Conservation (phyloP, 2,113 vertebrate genomes). For the Takifugu bimaculatus region DNA sequence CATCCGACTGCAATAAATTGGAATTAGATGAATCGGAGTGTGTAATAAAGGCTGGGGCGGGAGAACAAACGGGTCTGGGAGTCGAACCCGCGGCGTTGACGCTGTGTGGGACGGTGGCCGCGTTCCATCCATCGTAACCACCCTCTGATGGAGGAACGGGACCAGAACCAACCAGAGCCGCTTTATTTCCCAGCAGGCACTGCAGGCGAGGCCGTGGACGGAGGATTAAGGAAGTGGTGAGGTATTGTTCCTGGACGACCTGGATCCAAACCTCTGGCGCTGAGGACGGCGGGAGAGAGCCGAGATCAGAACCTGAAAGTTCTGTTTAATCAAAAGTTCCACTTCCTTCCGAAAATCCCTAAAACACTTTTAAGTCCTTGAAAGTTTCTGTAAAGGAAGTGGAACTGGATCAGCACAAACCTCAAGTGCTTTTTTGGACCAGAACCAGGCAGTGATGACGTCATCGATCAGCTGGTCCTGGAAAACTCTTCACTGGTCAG, state of each 20-base stretch:
- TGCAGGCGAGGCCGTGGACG: background rate
- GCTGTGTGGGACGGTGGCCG: background rate
- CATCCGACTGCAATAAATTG: conserved; percentile 64
- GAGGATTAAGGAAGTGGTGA: conserved; percentile 18
- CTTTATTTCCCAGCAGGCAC: conserved; percentile 7
- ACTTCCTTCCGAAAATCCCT: too few relatives aligned
- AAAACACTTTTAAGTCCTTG: too few relatives aligned
- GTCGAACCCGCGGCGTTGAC: too few relatives aligned
- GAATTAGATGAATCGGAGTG: conserved; percentile 60
- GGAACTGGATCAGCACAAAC: too few relatives aligned
- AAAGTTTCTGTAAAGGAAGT: too few relatives aligned
- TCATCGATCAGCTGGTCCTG: too few relatives aligned
- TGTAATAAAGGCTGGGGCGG: conserved; percentile 51
- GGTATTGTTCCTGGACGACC: conserved; percentile 34
- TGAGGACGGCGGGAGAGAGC: conserved; percentile 15
- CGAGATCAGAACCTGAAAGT: background rate
- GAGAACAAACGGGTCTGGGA: conserved; percentile 46
- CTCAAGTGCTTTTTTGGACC: too few relatives aligned
- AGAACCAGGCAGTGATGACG: too few relatives aligned
- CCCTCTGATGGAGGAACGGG: background rate
- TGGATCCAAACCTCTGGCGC: conserved; percentile 34
- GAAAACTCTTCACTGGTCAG: too few relatives aligned
- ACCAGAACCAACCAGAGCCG: conserved; percentile 1
- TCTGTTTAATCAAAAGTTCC: too few relatives aligned
- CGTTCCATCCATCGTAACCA: background rate